phyloP scores from a whole-genome alignment of 1,140 invertebrate genomes.

The Dendrolimus punctatus region DNA sequence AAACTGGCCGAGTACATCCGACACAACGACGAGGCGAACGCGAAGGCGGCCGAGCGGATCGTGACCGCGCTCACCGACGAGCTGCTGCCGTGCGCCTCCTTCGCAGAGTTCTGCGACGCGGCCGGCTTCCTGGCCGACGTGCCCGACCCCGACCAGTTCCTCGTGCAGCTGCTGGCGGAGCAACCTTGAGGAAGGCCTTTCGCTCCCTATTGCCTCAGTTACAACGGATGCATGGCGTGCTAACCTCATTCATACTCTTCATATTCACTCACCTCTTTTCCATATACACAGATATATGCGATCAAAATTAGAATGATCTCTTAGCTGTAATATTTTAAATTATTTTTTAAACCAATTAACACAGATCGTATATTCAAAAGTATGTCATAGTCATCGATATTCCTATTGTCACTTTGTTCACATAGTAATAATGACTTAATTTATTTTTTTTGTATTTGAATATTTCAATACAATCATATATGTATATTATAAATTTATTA shows the following conservation, averaged over 20 bases:
- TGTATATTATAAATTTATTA: no score
- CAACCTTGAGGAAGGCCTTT: constrained; percentile 43
- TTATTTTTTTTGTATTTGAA: no score
- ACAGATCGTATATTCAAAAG: no score
- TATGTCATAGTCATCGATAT: no score
- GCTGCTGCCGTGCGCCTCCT: constrained; percentile 89
- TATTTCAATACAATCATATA: no score
- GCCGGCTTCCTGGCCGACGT: constrained; percentile 71
- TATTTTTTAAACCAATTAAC: no score
- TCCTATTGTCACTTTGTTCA: no score
- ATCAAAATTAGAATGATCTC: no score
- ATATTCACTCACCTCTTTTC: background rate
- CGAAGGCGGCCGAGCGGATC: constrained; percentile 90
- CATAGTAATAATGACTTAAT: no score
- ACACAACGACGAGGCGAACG: constrained; percentile 91
- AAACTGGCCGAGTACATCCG: constrained; percentile 94
- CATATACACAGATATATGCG: background rate
- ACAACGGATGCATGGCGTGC: constrained; percentile 42
- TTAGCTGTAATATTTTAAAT: no score
- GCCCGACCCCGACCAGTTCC: constrained; percentile 49
- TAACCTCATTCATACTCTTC: constrained; percentile 8
- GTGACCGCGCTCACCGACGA: constrained; percentile 90
- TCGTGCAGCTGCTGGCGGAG: constrained; percentile 34
- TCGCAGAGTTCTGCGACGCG: constrained; percentile 94
- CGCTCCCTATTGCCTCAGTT: constrained; percentile 39